Evolutionary conservation across 2,797 vertebrate genomes (phyloP).

Genomic region (Fistularia commersonii): DNA sequence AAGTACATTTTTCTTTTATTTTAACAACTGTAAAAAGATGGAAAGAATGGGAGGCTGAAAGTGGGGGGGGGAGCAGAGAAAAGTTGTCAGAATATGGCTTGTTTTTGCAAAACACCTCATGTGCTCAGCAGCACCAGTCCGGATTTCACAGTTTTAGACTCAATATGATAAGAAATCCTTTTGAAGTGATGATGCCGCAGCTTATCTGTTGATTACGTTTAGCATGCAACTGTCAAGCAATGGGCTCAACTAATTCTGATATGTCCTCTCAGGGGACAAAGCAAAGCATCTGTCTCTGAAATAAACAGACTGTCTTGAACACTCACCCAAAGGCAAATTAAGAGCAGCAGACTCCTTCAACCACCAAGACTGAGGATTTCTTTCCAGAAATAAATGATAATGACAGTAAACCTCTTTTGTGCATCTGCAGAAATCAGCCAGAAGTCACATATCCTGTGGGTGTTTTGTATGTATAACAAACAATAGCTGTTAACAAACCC

Average conservation of each 20-base stretch:
- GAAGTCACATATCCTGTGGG: too few relatives aligned
- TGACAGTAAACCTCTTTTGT: too few relatives aligned
- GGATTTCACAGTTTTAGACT: conserved; percentile 2
- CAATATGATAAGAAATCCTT: conserved; percentile 1
- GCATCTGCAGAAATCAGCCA: too few relatives aligned
- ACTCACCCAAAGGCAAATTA: not conserved
- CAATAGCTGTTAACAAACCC: too few relatives aligned
- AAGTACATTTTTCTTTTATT: conserved; percentile 18
- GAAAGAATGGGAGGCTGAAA: conserved; percentile 25
- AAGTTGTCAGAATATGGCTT: not conserved
- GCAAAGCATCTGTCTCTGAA: not conserved
- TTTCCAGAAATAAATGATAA: not conserved
- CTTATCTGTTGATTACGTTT: conserved; percentile 5
- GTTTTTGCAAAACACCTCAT: conserved; percentile 3
- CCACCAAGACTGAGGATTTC: not conserved
- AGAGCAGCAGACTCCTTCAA: not conserved
- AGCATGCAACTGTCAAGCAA: conserved; percentile 1
- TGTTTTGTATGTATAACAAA: too few relatives aligned
- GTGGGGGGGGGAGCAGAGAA: conserved; percentile 1
- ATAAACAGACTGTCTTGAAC: not conserved
- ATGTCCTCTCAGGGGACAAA: not conserved
- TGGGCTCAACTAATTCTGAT: not conserved
- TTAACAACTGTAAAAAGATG: conserved; percentile 28
- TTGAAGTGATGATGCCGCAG: conserved; percentile 1
- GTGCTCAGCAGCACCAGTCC: conserved; percentile 3